Evolutionary conservation across 2,113 vertebrate genomes (phyloP).

Genomic region (Stigmatopora argus): DNA sequence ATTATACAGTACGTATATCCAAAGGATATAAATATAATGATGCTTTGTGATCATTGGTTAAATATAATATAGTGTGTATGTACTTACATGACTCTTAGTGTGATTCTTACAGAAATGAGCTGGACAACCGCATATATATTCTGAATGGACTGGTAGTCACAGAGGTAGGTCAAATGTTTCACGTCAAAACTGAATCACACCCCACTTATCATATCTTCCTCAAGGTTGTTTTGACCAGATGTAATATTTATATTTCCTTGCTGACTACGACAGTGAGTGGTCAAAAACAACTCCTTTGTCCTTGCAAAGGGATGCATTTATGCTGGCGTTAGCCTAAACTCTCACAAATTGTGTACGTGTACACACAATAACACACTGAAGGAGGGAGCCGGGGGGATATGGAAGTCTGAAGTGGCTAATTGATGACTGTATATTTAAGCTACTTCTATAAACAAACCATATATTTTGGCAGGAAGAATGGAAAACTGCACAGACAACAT

Average conservation of each 20-base stretch:
- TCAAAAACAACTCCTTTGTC: slow-evolving; percentile 56
- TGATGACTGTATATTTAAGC: slow-evolving; percentile 46
- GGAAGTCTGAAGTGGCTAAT: slow-evolving; percentile 38
- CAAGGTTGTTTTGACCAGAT: slow-evolving; percentile 37
- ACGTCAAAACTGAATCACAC: slow-evolving; percentile 43
- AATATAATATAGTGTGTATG: background rate
- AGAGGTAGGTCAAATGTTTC: slow-evolving; percentile 21
- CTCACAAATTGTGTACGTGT: slow-evolving; percentile 10
- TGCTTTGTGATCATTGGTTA: background rate
- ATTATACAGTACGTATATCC: background rate
- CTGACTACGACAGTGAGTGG: slow-evolving; percentile 45
- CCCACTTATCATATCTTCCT: slow-evolving; percentile 25
- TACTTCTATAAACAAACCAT: slow-evolving; percentile 23
- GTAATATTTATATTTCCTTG: slow-evolving; percentile 49
- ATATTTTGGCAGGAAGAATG: slow-evolving; percentile 17
- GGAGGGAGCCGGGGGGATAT: slow-evolving; percentile 22
- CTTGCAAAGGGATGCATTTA: slow-evolving; percentile 52
- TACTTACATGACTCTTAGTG: background rate
- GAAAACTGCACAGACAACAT: slow-evolving; percentile 6
- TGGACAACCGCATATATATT: background rate
- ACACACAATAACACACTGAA: slow-evolving; percentile 21
- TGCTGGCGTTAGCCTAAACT: slow-evolving; percentile 59
- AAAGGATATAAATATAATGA: background rate
- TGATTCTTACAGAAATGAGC: background rate
- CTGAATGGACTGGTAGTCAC: background rate